A percentile compares a stretch with the other conserved stretches of the same genome.
phyloP scores from a whole-genome alignment of 2,888 invertebrate species.

The Platycheirus albimanus region DNA sequence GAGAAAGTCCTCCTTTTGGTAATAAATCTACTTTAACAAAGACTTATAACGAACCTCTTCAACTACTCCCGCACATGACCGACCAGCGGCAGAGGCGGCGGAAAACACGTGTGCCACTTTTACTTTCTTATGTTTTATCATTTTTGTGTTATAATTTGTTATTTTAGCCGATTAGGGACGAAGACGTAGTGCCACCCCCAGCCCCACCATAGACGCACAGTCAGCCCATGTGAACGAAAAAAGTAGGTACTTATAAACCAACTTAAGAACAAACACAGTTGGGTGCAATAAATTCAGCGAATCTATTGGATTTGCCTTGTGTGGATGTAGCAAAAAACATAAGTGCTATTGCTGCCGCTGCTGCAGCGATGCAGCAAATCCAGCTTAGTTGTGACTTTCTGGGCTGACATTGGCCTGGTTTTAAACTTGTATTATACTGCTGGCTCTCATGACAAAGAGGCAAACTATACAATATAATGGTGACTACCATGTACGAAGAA shows the following conservation, averaged over 20 bases:
- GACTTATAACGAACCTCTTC: slow-evolving; percentile 31
- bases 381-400: slow-evolving; percentile 45
- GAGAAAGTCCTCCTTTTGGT: slow-evolving; percentile 31
- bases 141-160: slow-evolving; percentile 5
- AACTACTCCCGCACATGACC: neutral
- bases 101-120: slow-evolving; percentile 43
- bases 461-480: slow-evolving; percentile 7
- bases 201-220: neutral
- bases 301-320: slow-evolving; percentile 68
- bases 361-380: slow-evolving; percentile 14
- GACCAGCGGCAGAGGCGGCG: neutral
- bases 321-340: slow-evolving; percentile 35
- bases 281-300: slow-evolving; percentile 66
- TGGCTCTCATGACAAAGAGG: slow-evolving; percentile 9
- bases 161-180: slow-evolving; percentile 49
- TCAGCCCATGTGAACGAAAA: slow-evolving; percentile 9
- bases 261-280: slow-evolving; percentile 48
- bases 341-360: slow-evolving; percentile 17
- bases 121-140: slow-evolving; percentile 28
- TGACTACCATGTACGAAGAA: slow-evolving; percentile 26
- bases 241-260: slow-evolving; percentile 34
- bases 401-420: slow-evolving; percentile 61
- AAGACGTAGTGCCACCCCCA: neutral
- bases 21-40: slow-evolving; percentile 54
- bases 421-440: neutral